Evolutionary conservation across 1,140 invertebrate genomes (phyloP), one percentile per base, ranked within the genome.

Genomic region (Magallana gigas): DNA sequence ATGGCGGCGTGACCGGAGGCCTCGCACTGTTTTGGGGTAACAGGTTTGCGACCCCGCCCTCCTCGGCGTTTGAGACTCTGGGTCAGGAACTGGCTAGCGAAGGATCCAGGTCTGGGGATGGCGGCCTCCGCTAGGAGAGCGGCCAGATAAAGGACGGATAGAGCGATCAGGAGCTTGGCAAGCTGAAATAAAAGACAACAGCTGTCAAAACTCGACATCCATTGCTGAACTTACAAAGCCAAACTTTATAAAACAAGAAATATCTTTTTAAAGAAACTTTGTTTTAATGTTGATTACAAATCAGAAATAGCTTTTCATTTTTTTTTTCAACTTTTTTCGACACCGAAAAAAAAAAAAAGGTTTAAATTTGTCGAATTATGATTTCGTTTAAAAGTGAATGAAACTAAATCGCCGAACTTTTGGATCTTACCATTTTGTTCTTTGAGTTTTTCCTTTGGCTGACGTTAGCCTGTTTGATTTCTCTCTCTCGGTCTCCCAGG

Each of bases 1-100:
- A 76, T 76, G 23, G 23, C 68, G 23, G 68, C 68, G 68, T 76
- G 68, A 36, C 68, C 68, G 9, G 68, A 76, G 36, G 68, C 68
- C 18, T 76, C 68, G 23, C 68, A 76, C 14, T 76, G 68, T 29
- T 36, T 36, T 8, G 68, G 68, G 68, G 29, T 36, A 0, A 29
- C 0, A 12, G 68, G 68, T 36, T 29, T 76, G 36, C 68, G 68
- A 1, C 68, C 68, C 9, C 68, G 23, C 8, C 68, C 68, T 11
- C 68, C 23, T 1, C 68, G 5, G 2, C 68, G 68, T 76, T 23
- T 76, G 8, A 76, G 68, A 76, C 8, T 76, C 68, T 76, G 68
- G 8, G 18, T 29, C 68, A 76, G 23, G 36, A 76, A 76, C 23
- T 76, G 68, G 14, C 68, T 76, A 6, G 23, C 68, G 2, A 76